phyloP scores from a whole-genome alignment of 2,797 vertebrate genomes.

The Buceros bicornis region DNA sequence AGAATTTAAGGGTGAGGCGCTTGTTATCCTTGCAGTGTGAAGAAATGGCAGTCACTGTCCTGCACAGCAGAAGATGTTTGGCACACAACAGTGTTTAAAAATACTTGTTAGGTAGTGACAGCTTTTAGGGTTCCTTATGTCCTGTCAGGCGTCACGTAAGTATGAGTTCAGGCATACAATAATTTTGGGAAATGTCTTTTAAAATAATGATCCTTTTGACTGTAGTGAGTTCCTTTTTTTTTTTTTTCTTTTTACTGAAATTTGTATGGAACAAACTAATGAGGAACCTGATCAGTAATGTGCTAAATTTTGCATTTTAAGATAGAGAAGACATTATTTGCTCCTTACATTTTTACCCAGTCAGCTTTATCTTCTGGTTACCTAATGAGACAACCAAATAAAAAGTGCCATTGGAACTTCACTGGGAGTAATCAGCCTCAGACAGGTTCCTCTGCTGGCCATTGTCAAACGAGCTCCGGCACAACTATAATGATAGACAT shows the following conservation, averaged over 20 bases:
- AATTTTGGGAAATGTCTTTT: neutral
- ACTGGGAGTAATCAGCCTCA: neutral
- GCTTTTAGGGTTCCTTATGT: neutral
- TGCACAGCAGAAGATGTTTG: neutral
- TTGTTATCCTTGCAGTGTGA: neutral
- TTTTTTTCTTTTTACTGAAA: neutral
- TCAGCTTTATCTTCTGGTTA: neutral
- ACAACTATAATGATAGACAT: neutral
- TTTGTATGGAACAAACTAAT: neutral
- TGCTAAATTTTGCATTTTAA: neutral
- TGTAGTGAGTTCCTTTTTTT: fast-evolving
- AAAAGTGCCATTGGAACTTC: neutral
- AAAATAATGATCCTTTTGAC: neutral
- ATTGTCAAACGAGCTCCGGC: neutral
- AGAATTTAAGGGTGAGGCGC: neutral
- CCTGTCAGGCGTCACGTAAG: neutral
- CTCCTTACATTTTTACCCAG: neutral
- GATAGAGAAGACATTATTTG: neutral
- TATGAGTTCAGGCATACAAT: neutral
- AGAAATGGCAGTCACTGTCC: neutral
- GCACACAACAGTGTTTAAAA: neutral
- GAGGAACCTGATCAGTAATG: neutral
- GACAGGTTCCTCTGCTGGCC: neutral
- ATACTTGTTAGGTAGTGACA: neutral
- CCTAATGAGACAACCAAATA: neutral